Evolutionary conservation across 2,888 invertebrate species (phyloP).

Genomic region (Drosophila diplacantha): DNA sequence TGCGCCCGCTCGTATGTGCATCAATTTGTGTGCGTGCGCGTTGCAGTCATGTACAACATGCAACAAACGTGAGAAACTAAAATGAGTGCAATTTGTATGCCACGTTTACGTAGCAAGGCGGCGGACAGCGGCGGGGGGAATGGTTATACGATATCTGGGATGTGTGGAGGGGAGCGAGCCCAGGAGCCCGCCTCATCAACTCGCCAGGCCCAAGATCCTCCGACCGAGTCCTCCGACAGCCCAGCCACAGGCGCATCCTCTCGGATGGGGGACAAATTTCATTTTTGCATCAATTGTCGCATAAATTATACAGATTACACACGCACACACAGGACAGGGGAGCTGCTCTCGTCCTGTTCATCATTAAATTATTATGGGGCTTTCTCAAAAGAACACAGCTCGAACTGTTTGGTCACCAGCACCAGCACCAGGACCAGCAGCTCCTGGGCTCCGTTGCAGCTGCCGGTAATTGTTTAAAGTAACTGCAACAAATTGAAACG

Average conservation of each 20-base stretch:
- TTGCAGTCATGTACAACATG: constrained; percentile 71
- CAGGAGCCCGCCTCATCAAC: constrained; percentile 13
- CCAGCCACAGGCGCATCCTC: constrained; percentile 15
- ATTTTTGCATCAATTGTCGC: constrained; percentile 68
- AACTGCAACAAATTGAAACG: constrained; percentile 47
- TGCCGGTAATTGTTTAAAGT: constrained; percentile 66
- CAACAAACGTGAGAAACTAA: constrained; percentile 73
- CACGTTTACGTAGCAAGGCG: constrained; percentile 54
- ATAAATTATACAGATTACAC: constrained; percentile 65
- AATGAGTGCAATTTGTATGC: constrained; percentile 75
- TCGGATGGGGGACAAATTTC: constrained; percentile 51
- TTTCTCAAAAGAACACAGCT: constrained; percentile 20
- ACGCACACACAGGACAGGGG: background rate
- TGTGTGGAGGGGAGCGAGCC: background rate
- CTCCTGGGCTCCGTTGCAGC: too few species aligned
- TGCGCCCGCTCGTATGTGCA: constrained; percentile 22
- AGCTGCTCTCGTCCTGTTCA: constrained; percentile 19
- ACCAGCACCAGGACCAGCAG: background rate
- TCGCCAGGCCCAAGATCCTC: constrained; percentile 12
- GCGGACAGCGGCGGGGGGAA: constrained; percentile 3
- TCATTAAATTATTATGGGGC: constrained; percentile 51
- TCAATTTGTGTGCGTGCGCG: constrained; percentile 60
- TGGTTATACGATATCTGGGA: constrained; percentile 20
- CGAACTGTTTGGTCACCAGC: constrained; percentile 21
- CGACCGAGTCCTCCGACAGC: background rate